Conservation (phyloP, 2,113 vertebrate species). For the Sminthopsis crassicaudata region DNA sequence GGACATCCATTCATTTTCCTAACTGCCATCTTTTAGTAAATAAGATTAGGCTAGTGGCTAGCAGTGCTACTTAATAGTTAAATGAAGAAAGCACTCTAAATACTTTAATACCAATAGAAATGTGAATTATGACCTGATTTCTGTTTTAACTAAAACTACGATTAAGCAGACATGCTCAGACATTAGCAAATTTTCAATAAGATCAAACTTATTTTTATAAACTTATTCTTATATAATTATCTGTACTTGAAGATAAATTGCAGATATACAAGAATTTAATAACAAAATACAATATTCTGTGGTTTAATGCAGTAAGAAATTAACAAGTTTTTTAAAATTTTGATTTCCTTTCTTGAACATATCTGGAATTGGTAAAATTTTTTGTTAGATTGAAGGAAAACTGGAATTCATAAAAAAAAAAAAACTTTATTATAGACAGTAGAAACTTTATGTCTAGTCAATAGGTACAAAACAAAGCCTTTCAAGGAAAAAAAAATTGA, state of each 20-base stretch:
- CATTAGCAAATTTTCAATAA: slow-evolving; percentile 7
- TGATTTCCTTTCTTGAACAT: background rate
- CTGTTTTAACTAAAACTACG: background rate
- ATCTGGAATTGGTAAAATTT: background rate
- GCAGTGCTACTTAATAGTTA: background rate
- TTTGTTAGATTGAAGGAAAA: slow-evolving; percentile 8
- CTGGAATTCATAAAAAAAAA: slow-evolving; percentile 3
- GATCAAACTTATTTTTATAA: slow-evolving; percentile 10
- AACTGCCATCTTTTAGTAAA: background rate
- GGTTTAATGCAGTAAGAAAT: background rate
- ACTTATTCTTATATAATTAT: too few species aligned
- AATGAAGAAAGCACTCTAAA: background rate
- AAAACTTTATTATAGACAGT: slow-evolving; percentile 18
- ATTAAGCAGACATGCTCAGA: background rate
- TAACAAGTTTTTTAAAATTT: background rate
- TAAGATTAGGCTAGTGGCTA: background rate
- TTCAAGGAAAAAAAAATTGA: slow-evolving; percentile 2
- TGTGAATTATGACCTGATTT: background rate
- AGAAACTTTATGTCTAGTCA: slow-evolving; percentile 23
- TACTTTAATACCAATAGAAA: background rate
- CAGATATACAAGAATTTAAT: slow-evolving; percentile 1
- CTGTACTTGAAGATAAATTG: background rate
- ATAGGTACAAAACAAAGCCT: background rate
- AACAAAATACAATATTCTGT: slow-evolving; percentile 29
- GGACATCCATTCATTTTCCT: too few species aligned